Evolutionary conservation across 2,888 invertebrate species (phyloP).

Genomic region (Polydrusus cervinus): DNA sequence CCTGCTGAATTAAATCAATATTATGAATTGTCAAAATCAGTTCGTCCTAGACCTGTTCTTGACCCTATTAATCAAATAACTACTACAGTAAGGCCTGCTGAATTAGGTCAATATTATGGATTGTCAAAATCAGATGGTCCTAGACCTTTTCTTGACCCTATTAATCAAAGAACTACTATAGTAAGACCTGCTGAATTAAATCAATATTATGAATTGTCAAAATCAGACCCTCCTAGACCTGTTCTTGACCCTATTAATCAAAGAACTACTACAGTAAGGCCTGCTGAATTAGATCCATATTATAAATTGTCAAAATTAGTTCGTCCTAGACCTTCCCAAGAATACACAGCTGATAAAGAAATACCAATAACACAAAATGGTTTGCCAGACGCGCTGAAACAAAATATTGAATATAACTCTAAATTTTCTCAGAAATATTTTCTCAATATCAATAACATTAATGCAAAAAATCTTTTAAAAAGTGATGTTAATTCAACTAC

Average conservation of each 20-base stretch:
- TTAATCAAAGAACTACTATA: too few species aligned
- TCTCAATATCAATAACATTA: not conserved
- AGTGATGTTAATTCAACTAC: not conserved
- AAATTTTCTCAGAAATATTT: constrained; percentile 5
- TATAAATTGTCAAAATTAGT: too few species aligned
- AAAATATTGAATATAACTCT: constrained; percentile 13
- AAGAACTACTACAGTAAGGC: too few species aligned
- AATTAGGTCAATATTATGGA: not conserved
- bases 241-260: too few species aligned
- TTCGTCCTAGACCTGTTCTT: not conserved
- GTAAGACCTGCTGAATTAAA: too few species aligned
- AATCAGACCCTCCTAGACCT: not conserved
- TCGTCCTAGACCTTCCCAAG: too few species aligned
- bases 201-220: not conserved
- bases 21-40: not conserved
- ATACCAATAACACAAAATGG: not conserved
- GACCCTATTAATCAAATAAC: too few species aligned
- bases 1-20: too few species aligned
- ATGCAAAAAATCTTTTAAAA: not conserved
- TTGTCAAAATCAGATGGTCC: not conserved
- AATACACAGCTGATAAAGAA: too few species aligned
- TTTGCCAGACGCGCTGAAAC: not conserved
- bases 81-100: too few species aligned
- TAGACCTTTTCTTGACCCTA: too few species aligned
- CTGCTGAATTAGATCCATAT: too few species aligned